phyloP scores from a whole-genome alignment of 1,140 invertebrate species.

The Leptinotarsa lineolata region DNA sequence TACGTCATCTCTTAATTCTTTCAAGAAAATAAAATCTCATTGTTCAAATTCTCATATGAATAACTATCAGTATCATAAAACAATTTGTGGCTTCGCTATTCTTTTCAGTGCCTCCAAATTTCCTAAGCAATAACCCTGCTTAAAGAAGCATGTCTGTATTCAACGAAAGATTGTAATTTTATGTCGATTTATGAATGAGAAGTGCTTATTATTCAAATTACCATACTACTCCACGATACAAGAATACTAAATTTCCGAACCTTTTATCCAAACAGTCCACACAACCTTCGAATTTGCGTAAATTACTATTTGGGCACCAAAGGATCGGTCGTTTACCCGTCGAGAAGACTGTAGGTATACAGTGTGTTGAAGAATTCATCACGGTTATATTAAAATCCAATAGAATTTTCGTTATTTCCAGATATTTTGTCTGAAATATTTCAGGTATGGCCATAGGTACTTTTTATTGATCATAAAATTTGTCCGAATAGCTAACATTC shows the following conservation, averaged over 20 bases:
- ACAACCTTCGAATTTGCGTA: conserved; percentile 21
- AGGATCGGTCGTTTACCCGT: conserved; percentile 14
- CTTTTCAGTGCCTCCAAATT: background rate
- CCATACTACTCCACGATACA: conserved; percentile 18
- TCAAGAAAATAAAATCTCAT: too few species aligned
- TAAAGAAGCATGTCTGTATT: conserved; percentile 2
- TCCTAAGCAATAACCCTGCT: background rate
- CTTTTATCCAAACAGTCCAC: conserved; percentile 22
- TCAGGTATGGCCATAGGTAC: too few species aligned
- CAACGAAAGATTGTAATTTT: conserved; percentile 22
- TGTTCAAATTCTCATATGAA: too few species aligned
- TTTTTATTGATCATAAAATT: too few species aligned
- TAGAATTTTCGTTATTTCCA: background rate
- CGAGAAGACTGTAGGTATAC: background rate
- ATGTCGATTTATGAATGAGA: conserved; percentile 27
- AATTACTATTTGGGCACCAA: conserved; percentile 4
- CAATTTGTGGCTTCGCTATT: background rate
- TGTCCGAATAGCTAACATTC: too few species aligned
- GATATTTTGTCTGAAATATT: too few species aligned
- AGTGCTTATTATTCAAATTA: conserved; percentile 25
- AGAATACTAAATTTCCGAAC: conserved; percentile 21
- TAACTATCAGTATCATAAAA: too few species aligned
- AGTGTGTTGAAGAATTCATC: background rate
- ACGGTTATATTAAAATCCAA: background rate
- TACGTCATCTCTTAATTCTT: too few species aligned